Evolutionary conservation across 2,113 vertebrate species (phyloP), one percentile per base, ranked within the genome.

Genomic region (Elachura formosa): DNA sequence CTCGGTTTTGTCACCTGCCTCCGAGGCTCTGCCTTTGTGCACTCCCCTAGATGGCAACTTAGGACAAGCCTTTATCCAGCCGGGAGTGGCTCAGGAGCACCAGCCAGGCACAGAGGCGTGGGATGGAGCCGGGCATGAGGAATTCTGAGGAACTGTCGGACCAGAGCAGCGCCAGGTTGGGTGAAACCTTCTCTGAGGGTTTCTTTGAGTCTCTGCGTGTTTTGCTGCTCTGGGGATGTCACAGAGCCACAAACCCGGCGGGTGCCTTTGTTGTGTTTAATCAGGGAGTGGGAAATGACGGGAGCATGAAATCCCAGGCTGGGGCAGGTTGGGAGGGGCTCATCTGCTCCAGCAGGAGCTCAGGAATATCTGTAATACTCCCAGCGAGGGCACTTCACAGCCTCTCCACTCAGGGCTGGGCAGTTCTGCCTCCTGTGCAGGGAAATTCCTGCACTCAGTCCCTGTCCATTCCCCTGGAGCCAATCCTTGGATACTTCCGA

Each of bases 41-140:
- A 81, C 81, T 97, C 93, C 96, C 95, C 91, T 95, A 63, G 89
- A 80, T 93, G 95, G 93, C 95, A 97, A 94, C 84, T 97, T 33
- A 48, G 83, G 94, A 85, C 93, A 92, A 89, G 93, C 5, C 14
- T 76, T 96, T 20, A 8, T 90, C 38, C 93, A 51, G 79, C 62
- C 0, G 38, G 80, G 82, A 89, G 84, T 4, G 4, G 66, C 14
- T 61, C 45, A 55, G 88, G 72, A 96, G 58, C 52, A 3, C 19
- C 21, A n/a, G 24, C 77, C 20, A 77, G 88, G 69, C 93, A 79
- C 66, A 25, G 14, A 72, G 91, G 58, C 21, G 40, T 64, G 84
- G 93, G 80, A 75, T 24, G 0, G 72, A 74, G 68, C 90, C 14
- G 88, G 67, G 51, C 68, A 74, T 5, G 59, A 79, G 79, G 77